These are phyloP conservation scores for Triplophysa yarkandensis DNA, from an alignment of 2,797 vertebrate species.

Conservation along the genomic window DNA sequence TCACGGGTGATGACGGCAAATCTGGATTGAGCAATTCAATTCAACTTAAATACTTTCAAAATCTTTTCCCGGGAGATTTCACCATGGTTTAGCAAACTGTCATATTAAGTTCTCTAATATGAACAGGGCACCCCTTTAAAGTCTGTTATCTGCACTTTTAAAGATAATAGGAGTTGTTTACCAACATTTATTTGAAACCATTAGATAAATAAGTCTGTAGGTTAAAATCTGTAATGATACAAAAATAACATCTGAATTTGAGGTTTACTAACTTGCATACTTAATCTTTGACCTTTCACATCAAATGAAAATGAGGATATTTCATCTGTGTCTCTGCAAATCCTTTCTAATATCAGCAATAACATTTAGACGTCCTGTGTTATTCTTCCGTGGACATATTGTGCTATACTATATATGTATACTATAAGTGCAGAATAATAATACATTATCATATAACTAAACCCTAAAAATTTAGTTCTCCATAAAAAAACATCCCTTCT, in stretches of 20 bases:
- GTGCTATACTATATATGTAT: conserved; percentile 54
- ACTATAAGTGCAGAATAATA: conserved; percentile 47
- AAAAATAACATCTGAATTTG: neutral
- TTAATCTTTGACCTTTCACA: neutral
- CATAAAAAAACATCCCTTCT: neutral
- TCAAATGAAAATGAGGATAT: conserved; percentile 13
- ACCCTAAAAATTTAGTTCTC: conserved; percentile 30
- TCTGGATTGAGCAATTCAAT: conserved; percentile 52
- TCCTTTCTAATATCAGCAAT: conserved; percentile 51
- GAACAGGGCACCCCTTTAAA: too few relatives aligned
- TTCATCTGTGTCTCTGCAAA: conserved; percentile 39
- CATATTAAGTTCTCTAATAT: too few relatives aligned
- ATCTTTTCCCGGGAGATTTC: neutral
- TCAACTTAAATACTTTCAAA: neutral
- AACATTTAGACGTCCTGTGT: conserved; percentile 47
- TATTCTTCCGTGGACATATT: conserved; percentile 52
- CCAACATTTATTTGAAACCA: too few relatives aligned
- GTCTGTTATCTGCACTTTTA: too few relatives aligned
- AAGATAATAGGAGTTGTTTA: too few relatives aligned
- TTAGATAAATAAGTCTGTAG: too few relatives aligned
- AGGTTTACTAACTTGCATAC: neutral
- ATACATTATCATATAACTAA: conserved; percentile 57
- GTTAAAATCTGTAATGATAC: neutral
- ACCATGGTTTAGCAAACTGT: too few relatives aligned
- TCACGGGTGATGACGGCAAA: conserved; percentile 62